phyloP scores from a whole-genome alignment of 2,113 vertebrate species.

The Lophura nycthemera region DNA sequence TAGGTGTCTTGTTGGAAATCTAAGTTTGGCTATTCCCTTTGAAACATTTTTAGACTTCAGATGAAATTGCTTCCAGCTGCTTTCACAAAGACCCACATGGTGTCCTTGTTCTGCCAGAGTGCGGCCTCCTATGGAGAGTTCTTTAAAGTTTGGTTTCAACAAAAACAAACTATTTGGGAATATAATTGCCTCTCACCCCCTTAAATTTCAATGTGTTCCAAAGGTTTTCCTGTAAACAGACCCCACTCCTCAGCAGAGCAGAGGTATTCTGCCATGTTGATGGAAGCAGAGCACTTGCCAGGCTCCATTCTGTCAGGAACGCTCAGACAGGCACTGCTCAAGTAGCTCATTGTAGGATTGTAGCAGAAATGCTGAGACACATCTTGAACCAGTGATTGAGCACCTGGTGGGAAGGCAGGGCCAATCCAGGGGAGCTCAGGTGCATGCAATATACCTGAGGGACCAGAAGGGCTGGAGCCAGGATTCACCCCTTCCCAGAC shows the following conservation, averaged over 20 bases:
- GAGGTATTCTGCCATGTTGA: not conserved
- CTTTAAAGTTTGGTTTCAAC: conserved; percentile 34
- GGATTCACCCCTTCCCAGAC: too few species aligned
- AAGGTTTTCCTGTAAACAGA: conserved; percentile 14
- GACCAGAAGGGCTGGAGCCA: too few species aligned
- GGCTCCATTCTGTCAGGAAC: not conserved
- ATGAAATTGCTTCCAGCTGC: conserved; percentile 51
- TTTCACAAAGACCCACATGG: not conserved
- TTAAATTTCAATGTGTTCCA: conserved; percentile 25
- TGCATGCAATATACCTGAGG: too few species aligned
- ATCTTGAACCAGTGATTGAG: too few species aligned
- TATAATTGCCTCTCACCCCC: conserved; percentile 4
- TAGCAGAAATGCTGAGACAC: too few species aligned
- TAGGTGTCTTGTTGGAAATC: not conserved
- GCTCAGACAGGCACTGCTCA: not conserved
- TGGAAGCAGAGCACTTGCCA: not conserved
- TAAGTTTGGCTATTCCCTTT: not conserved
- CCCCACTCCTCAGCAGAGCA: not conserved
- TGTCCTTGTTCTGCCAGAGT: conserved; percentile 10
- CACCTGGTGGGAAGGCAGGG: too few species aligned
- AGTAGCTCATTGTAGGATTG: not conserved
- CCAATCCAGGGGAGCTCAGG: too few species aligned
- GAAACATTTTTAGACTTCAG: not conserved
- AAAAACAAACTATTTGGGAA: conserved; percentile 2
- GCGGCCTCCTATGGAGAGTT: not conserved